Percentiles rank a stretch among this genome's conserved stretches.
phyloP scores from a whole-genome alignment of 1,140 invertebrate species.

The Matsumurasca onukii region DNA sequence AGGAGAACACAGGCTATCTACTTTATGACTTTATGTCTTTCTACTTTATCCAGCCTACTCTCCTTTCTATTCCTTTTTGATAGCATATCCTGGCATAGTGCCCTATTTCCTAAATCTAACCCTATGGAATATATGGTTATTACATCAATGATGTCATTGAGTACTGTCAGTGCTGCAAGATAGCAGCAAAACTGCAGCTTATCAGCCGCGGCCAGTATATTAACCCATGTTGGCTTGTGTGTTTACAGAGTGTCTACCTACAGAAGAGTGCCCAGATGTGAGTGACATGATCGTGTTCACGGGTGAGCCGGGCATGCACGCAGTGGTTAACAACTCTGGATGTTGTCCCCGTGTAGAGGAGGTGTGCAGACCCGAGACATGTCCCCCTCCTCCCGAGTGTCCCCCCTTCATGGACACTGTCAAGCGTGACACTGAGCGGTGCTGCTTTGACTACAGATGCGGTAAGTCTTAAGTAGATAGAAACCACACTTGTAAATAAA shows the following conservation, averaged over 20 bases:
- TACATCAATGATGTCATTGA: no score
- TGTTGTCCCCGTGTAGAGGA: slow-evolving; percentile 65
- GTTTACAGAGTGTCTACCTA: slow-evolving; percentile 63
- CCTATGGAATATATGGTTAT: no score
- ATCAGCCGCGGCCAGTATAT: no score
- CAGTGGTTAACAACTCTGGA: slow-evolving; percentile 57
- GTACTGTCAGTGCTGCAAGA: no score
- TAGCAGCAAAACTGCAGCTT: no score
- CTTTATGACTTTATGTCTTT: no score
- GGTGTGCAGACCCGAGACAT: slow-evolving; percentile 60
- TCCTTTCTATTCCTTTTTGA: no score
- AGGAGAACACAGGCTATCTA: no score
- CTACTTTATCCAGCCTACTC: no score
- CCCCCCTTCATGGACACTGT: slow-evolving; percentile 55
- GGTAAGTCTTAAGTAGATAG: slow-evolving; percentile 50
- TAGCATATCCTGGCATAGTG: no score
- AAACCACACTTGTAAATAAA: no score
- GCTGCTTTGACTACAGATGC: slow-evolving; percentile 66
- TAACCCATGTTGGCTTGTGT: not conserved
- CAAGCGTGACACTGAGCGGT: slow-evolving; percentile 52
- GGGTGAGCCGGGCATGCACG: slow-evolving; percentile 60
- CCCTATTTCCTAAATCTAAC: no score
- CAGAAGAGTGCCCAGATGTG: slow-evolving; percentile 61
- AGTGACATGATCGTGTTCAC: slow-evolving; percentile 46
- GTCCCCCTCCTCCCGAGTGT: slow-evolving; percentile 59